These are phyloP conservation scores for Oncorhynchus keta DNA, from an alignment of 2,113 vertebrate genomes.

Conservation along the genomic window DNA sequence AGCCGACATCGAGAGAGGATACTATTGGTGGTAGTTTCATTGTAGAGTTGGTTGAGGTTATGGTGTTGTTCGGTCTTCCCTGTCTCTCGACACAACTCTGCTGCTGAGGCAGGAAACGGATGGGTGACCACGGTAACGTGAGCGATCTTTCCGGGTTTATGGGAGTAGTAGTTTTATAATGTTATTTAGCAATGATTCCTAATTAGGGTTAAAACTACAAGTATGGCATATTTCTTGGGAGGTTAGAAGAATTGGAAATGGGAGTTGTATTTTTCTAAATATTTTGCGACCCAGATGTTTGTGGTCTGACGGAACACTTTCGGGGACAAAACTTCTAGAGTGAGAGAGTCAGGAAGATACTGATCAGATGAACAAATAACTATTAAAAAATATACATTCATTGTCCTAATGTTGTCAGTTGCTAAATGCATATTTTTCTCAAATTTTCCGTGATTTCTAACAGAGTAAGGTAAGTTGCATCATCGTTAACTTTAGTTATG, in stretches of 20 bases:
- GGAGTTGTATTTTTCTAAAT: constrained; percentile 64
- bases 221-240: constrained; percentile 33
- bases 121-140: constrained; percentile 68
- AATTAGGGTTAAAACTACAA: constrained; percentile 43
- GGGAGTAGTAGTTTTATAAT: constrained; percentile 61
- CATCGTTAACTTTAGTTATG: constrained; percentile 49
- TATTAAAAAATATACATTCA: not conserved
- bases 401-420: constrained; percentile 7
- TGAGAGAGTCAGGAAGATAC: constrained; percentile 24
- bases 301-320: constrained; percentile 53
- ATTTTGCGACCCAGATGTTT: constrained; percentile 41
- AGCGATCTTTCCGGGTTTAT: constrained; percentile 52
- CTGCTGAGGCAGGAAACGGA: constrained; percentile 71
- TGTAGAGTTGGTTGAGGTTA: constrained; percentile 64
- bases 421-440: constrained; percentile 12
- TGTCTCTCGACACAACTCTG: constrained; percentile 70
- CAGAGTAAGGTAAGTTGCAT: constrained; percentile 68
- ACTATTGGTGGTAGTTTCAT: constrained; percentile 74
- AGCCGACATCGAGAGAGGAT: constrained; percentile 62
- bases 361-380: constrained; percentile 34
- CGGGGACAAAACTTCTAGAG: constrained; percentile 60
- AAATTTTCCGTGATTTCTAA: constrained; percentile 51
- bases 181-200: fast-evolving
- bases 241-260: constrained; percentile 9
- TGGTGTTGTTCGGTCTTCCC: constrained; percentile 62